phyloP scores from a whole-genome alignment of 2,113 vertebrate genomes.

The Garra rufa region DNA sequence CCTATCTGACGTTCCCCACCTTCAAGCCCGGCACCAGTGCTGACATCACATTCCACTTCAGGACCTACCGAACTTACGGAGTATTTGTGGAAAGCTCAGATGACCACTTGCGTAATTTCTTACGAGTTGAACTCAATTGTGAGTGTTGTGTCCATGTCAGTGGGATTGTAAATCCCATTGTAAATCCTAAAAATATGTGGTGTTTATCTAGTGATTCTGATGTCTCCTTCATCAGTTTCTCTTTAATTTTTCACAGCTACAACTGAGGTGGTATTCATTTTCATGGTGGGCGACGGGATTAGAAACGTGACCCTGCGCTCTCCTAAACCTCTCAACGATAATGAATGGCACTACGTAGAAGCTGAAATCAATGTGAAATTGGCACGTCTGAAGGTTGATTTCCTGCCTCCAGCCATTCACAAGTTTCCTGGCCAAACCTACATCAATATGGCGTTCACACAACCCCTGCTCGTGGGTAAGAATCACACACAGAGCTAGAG shows the following conservation, averaged over 20 bases:
- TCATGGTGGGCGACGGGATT: constrained; percentile 93
- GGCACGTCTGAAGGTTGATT: constrained; percentile 91
- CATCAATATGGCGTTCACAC: constrained; percentile 86
- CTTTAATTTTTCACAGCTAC: constrained; percentile 76
- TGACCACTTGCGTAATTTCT: constrained; percentile 83
- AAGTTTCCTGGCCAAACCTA: constrained; percentile 90
- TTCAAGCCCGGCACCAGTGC: constrained; percentile 90
- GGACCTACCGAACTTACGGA: constrained; percentile 85
- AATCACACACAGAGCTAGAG: constrained; percentile 55
- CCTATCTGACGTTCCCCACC: constrained; percentile 90
- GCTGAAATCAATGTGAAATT: constrained; percentile 94
- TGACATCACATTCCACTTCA: constrained; percentile 97
- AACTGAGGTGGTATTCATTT: constrained; percentile 84
- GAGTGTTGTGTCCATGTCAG: constrained; percentile 54
- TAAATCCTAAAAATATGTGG: neutral
- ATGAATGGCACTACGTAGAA: constrained; percentile 95
- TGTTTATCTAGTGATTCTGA: neutral
- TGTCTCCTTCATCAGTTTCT: neutral
- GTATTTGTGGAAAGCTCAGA: constrained; percentile 93
- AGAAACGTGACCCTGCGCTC: constrained; percentile 86
- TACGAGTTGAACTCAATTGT: constrained; percentile 95
- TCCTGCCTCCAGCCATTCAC: constrained; percentile 86
- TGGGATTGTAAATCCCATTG: neutral
- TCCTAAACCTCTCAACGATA: constrained; percentile 84
- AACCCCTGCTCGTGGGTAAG: constrained; percentile 88